Evolutionary conservation across 2,113 vertebrate genomes (phyloP).

Genomic region (Actenoides lindsayi): DNA sequence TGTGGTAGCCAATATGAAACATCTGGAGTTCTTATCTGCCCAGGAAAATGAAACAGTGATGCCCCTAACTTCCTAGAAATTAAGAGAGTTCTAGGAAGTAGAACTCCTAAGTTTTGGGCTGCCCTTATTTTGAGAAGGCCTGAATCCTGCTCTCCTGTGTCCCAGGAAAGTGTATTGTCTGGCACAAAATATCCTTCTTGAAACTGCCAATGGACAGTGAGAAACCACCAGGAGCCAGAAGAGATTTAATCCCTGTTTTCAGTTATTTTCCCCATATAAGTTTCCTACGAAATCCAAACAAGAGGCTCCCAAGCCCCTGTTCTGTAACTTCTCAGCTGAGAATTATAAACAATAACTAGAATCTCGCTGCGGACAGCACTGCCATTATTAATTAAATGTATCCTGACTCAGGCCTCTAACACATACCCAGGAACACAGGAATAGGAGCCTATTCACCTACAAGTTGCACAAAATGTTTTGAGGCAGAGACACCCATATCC

Average conservation of each 20-base stretch:
- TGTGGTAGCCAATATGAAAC: neutral
- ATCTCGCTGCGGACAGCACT: neutral
- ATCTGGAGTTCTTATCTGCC: neutral
- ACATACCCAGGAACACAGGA: neutral
- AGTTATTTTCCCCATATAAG: neutral
- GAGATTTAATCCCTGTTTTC: neutral
- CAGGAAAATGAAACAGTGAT: neutral
- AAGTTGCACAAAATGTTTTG: neutral
- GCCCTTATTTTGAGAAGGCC: neutral
- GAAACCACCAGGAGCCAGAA: neutral
- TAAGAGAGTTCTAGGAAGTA: neutral
- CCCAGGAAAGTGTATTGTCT: neutral
- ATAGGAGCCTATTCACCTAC: neutral
- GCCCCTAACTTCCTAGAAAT: neutral
- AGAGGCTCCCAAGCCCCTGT: neutral
- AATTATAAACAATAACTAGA: neutral
- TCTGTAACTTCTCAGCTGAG: neutral
- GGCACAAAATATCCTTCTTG: neutral
- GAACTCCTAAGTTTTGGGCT: neutral
- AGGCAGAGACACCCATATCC: neutral
- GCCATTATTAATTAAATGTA: neutral
- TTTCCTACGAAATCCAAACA: neutral
- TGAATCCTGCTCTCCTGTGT: neutral
- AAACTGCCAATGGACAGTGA: neutral
- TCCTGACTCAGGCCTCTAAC: neutral